Conservation (phyloP, 23 tunicate genomes). For the Halocynthia roretzi region DNA sequence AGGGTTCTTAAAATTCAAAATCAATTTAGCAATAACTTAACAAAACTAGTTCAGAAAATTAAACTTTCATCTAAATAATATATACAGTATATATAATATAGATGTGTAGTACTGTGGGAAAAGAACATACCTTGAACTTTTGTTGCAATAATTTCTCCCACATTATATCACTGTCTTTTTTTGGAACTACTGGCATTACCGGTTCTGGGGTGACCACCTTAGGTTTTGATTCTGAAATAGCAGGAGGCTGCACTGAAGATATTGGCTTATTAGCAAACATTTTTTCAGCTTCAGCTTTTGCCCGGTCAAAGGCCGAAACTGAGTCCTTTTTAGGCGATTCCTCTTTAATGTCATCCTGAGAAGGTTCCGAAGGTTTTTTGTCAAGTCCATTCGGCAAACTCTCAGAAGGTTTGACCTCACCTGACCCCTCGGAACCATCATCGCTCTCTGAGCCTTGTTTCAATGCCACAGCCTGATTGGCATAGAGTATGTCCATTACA, state of each 20-base stretch:
- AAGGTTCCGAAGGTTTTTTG: not conserved
- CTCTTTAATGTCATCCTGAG: not conserved
- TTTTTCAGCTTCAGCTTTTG: conserved; percentile 23
- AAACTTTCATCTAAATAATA: too few relatives aligned
- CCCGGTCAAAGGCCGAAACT: not conserved
- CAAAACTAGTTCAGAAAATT: not conserved
- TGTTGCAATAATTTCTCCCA: conserved; percentile 72
- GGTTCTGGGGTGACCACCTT: not conserved
- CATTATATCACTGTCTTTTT: conserved; percentile 91
- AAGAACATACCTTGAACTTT: conserved; percentile 25
- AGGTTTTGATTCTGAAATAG: conserved; percentile 5
- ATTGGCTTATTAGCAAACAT: not conserved
- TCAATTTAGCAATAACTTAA: not conserved
- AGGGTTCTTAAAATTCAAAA: conserved; percentile 30
- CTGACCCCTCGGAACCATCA: conserved; percentile 55
- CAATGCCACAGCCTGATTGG: conserved; percentile 70
- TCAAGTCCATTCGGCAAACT: not conserved
- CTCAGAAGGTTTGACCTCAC: conserved; percentile 6
- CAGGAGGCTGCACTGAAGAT: not conserved
- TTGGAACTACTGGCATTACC: conserved; percentile 26
- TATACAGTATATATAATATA: not conserved
- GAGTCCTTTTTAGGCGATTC: not conserved
- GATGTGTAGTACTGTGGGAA: not conserved
- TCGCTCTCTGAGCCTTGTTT: conserved; percentile 61
- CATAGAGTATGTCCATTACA: conserved; percentile 85